These are phyloP conservation scores for Mamestra configurata DNA, from an alignment of 1,140 invertebrate genomes.

Conservation along the genomic window DNA sequence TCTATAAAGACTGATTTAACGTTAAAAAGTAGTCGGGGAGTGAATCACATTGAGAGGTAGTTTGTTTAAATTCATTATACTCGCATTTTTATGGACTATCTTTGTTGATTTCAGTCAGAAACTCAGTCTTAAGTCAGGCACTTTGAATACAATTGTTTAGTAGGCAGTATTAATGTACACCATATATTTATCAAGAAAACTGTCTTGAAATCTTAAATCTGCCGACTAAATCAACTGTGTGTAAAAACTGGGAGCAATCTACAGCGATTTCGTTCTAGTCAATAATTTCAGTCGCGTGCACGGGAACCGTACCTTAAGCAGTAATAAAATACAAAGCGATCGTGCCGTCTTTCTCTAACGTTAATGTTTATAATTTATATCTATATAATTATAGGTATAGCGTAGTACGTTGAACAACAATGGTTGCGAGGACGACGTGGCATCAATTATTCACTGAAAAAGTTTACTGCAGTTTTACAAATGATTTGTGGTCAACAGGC, in stretches of 20 bases:
- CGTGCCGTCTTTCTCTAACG: slow-evolving; percentile 17
- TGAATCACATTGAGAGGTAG: slow-evolving; percentile 33
- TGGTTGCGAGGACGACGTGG: slow-evolving; percentile 25
- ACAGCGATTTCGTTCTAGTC: background rate
- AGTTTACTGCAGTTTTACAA: too few species aligned
- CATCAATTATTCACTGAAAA: background rate
- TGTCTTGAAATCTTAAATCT: background rate
- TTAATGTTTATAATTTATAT: slow-evolving; percentile 13
- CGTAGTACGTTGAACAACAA: slow-evolving; percentile 44
- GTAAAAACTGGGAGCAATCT: background rate
- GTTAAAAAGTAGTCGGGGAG: slow-evolving; percentile 4
- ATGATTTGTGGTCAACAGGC: too few species aligned
- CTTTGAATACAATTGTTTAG: slow-evolving; percentile 8
- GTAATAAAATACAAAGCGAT: slow-evolving; percentile 44
- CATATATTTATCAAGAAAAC: too few species aligned
- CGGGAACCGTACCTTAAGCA: slow-evolving; percentile 35
- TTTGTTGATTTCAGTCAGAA: slow-evolving; percentile 17
- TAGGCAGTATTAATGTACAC: background rate
- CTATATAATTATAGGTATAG: background rate
- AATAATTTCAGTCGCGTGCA: slow-evolving; percentile 26
- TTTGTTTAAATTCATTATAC: slow-evolving; percentile 3
- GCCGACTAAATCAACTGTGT: background rate
- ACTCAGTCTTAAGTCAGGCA: slow-evolving; percentile 37
- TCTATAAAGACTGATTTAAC: slow-evolving; percentile 1
- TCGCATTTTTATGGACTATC: slow-evolving; percentile 8